These are phyloP conservation scores for Bombylius discolor DNA, from an alignment of 2,888 invertebrate genomes.

Conservation along the genomic window DNA sequence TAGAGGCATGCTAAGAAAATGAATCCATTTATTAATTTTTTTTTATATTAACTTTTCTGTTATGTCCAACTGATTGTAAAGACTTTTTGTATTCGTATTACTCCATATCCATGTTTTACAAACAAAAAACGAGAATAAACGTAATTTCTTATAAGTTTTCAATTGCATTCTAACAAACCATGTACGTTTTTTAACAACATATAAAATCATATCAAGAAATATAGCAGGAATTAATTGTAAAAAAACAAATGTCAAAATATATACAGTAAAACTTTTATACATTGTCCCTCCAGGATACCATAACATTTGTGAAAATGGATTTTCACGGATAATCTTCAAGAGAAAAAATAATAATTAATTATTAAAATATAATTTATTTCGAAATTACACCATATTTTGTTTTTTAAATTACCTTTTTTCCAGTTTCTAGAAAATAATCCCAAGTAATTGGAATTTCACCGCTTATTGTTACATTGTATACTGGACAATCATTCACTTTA, in stretches of 20 bases:
- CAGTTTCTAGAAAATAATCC: constrained; percentile 35
- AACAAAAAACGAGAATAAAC: constrained; percentile 5
- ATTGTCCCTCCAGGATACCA: constrained; percentile 32
- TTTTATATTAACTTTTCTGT: no score
- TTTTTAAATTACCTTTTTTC: constrained; percentile 20
- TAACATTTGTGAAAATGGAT: constrained; percentile 39
- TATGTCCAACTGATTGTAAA: neutral
- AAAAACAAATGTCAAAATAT: constrained; percentile 38
- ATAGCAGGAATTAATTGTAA: constrained; percentile 45
- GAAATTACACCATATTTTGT: neutral
- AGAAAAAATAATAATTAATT: no score
- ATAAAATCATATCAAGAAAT: constrained; percentile 37
- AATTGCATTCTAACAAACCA: constrained; percentile 5
- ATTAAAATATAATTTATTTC: neutral
- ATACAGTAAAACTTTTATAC: constrained; percentile 28
- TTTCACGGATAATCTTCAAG: constrained; percentile 18
- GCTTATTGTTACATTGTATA: constrained; percentile 46
- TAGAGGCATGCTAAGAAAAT: no score
- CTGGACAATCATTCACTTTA: constrained; percentile 22
- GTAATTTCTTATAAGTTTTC: constrained; percentile 2
- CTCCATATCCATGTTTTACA: constrained; percentile 5
- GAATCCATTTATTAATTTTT: no score
- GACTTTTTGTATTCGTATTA: neutral
- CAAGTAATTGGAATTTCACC: constrained; percentile 42
- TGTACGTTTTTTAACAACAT: constrained; percentile 18